phyloP scores from a whole-genome alignment of 2,113 vertebrate species.

The Hippocampus guttulatus region DNA sequence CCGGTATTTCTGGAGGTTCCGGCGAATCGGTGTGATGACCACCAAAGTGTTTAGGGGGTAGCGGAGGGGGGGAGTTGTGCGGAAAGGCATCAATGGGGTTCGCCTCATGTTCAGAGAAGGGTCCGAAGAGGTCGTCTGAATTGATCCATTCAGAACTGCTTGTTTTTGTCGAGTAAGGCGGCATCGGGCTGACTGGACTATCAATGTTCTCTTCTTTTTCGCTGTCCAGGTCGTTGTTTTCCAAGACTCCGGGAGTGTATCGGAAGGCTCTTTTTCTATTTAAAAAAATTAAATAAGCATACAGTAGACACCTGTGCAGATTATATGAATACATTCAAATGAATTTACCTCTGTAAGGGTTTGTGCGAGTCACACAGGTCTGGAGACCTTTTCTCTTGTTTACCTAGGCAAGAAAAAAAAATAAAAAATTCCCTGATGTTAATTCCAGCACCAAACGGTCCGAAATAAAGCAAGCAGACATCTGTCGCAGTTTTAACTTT shows the following conservation, averaged over 20 bases:
- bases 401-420: conserved; percentile 43
- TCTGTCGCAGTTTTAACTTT: conserved; percentile 32
- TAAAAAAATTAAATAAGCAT: conserved; percentile 2
- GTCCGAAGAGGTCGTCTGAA: conserved; percentile 65
- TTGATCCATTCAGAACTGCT: conserved; percentile 74
- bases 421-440: neutral
- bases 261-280: conserved; percentile 59
- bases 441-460: neutral
- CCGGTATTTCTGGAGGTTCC: conserved; percentile 21
- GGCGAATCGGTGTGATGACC: conserved; percentile 29
- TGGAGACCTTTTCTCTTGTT: conserved; percentile 48
- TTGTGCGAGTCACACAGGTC: conserved; percentile 67
- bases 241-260: conserved; percentile 50
- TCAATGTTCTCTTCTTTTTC: conserved; percentile 42
- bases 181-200: conserved; percentile 40
- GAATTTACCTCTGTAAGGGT: conserved; percentile 59
- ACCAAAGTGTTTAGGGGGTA: conserved; percentile 81
- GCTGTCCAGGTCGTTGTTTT: conserved; percentile 36
- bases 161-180: conserved; percentile 54
- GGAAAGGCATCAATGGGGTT: conserved; percentile 13
- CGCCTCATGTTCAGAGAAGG: conserved; percentile 66
- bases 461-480: conserved; percentile 23
- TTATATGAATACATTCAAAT: neutral
- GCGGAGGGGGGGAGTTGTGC: conserved; percentile 63
- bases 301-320: neutral